Base-by-base conservation (phyloP, 2,888 invertebrate species). In the Pseudococcus longispinus region DNA sequence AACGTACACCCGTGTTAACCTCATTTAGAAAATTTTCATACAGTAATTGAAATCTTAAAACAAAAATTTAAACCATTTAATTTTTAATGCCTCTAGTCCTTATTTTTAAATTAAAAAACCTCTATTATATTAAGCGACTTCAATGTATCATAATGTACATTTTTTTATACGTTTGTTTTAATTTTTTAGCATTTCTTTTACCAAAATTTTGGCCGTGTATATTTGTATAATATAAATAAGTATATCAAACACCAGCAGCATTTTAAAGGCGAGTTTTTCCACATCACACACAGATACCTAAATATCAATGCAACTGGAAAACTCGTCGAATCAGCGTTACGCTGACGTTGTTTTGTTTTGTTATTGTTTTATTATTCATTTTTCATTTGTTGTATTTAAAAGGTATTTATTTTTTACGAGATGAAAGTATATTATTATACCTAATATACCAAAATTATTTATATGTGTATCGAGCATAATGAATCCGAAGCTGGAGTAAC, bases 91-190 rank as follows among this genome's bases (percentile, higher is more conserved):
- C 77, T 80, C 77, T 80, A 80, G 77, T 80, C 77, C 20, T 80
- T 80, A 80, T 80, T 80, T 80, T 80, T 80, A 80, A 80, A 80
- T 80, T 80, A 13, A 80, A 80, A 80, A 80, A 42, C 42, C 77
- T 80, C 37, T 80, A 37, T 70, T 80, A 32, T 70, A 29, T 80
- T 80, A 80, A 80, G 77, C 42, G 42, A 13, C 70, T 70, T 70
- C 32, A 37, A 11, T 80, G 77, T 80, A 80, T 80, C 29, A 80
- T 80, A 80, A 32, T 80, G 77, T 80, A 80, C 20, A 80, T 80
- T 74, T 74, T 74, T 32, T 74, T 32, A 74, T 74, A 74, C 32
- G 29, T 74, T 74, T 42, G 77, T 42, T 37, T 20, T 37, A 29
- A 65, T 77, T 32, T 32, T 77, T 80, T 80, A 80, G 70, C 13